phyloP scores from a whole-genome alignment of 2,113 vertebrate genomes.

The Rhinopomastus cyanomelas region DNA sequence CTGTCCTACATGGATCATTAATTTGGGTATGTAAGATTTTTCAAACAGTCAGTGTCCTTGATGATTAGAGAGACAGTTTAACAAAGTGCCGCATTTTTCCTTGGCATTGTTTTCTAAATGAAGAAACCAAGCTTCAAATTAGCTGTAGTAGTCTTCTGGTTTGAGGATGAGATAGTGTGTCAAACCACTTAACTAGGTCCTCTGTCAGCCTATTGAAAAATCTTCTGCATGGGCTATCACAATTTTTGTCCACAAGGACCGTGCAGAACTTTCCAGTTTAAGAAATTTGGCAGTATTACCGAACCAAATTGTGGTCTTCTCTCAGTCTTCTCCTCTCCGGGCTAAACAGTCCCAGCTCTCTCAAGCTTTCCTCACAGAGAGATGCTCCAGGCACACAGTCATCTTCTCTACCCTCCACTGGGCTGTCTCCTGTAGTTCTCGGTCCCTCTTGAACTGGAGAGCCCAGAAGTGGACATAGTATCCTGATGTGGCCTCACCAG shows the following conservation, averaged over 20 bases:
- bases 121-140: not conserved
- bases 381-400: too few relatives aligned
- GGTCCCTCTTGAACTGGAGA: too few relatives aligned
- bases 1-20: slow-evolving; percentile 46
- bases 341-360: too few relatives aligned
- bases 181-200: not conserved
- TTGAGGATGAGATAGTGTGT: not conserved
- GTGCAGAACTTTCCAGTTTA: not conserved
- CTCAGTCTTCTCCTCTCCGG: not conserved
- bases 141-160: not conserved
- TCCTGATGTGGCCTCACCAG: too few relatives aligned
- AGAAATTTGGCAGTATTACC: not conserved
- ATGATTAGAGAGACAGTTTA: slow-evolving; percentile 35
- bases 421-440: too few relatives aligned
- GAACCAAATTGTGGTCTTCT: not conserved
- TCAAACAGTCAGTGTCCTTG: slow-evolving; percentile 27
- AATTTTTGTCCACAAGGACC: not conserved
- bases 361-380: too few relatives aligned
- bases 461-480: too few relatives aligned
- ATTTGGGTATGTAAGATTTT: slow-evolving; percentile 15
- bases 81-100: not conserved
- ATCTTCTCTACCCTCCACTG: too few relatives aligned
- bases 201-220: not conserved
- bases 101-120: not conserved
- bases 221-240: accelerated